A percentile compares a stretch with the other conserved stretches of the same genome.
Evolutionary conservation across 2,888 invertebrate species (phyloP).

Genomic region (Monoplex corrugatus): DNA sequence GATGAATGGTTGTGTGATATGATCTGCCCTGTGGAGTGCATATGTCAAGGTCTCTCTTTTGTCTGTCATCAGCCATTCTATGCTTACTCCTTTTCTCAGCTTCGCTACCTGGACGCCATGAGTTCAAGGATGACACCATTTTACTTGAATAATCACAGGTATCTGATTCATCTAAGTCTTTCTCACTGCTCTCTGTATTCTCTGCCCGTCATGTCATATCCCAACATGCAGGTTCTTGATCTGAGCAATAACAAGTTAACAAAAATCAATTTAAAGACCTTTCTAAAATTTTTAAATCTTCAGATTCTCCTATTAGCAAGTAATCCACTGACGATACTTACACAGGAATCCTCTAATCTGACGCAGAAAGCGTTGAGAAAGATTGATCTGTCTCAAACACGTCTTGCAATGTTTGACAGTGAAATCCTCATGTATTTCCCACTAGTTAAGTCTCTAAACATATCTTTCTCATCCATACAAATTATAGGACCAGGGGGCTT

Average conservation of each 20-base stretch:
- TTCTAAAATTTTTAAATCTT: not conserved
- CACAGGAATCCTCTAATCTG: not conserved
- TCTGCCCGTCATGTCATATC: not conserved
- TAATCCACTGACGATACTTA: not conserved
- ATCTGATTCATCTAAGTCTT: not conserved
- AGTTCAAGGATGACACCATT: not conserved
- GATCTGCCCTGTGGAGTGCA: conserved; percentile 38
- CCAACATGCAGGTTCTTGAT: not conserved
- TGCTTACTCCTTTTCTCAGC: not conserved
- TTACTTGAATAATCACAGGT: not conserved
- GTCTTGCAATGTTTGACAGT: not conserved
- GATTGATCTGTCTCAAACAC: not conserved
- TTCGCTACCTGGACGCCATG: not conserved
- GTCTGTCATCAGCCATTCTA: not conserved
- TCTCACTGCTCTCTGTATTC: not conserved
- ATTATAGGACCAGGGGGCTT: not conserved
- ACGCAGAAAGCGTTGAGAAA: not conserved
- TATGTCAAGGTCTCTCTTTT: conserved; percentile 38
- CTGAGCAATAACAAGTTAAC: not conserved
- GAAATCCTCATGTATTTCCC: not conserved
- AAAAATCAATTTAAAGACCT: not conserved
- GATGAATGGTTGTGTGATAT: conserved; percentile 49
- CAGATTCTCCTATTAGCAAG: not conserved
- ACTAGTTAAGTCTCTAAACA: not conserved
- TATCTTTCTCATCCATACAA: not conserved